These are phyloP conservation scores for Vombatus ursinus DNA, from an alignment of 2,113 vertebrate species.

Conservation along the genomic window DNA sequence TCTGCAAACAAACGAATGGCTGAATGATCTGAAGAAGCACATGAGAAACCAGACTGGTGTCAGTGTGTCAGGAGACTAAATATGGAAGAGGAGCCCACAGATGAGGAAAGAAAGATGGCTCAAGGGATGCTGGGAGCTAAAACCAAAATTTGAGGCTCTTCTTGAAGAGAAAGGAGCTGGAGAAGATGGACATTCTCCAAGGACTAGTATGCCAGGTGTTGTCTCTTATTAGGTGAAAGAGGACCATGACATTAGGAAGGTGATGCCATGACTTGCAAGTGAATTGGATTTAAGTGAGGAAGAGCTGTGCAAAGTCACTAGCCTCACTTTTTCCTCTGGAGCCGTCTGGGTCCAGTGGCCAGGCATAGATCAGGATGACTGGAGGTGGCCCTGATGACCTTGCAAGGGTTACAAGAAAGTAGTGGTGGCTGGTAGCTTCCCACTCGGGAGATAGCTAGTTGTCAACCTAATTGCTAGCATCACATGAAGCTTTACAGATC, in stretches of 20 bases:
- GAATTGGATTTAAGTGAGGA: too few relatives aligned
- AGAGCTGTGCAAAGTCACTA: too few relatives aligned
- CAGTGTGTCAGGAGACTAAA: neutral
- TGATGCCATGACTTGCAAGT: too few relatives aligned
- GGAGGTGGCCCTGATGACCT: neutral
- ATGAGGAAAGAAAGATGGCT: neutral
- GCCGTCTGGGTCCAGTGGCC: too few relatives aligned
- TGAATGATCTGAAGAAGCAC: neutral
- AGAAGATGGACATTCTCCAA: neutral
- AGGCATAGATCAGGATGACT: too few relatives aligned
- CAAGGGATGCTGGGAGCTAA: neutral
- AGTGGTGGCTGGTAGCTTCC: neutral
- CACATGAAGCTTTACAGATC: neutral
- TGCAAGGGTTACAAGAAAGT: neutral
- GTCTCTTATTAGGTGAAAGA: neutral
- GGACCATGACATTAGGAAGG: too few relatives aligned
- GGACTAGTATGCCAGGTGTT: neutral
- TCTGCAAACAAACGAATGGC: neutral
- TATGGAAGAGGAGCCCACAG: neutral
- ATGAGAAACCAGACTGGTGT: neutral
- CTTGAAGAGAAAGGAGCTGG: neutral
- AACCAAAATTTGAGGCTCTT: neutral
- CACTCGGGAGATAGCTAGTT: neutral
- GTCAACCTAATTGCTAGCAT: neutral
- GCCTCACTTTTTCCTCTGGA: too few relatives aligned